These are phyloP conservation scores for Propithecus coquereli DNA, from an alignment of 2,113 vertebrate species.

Conservation along the genomic window DNA sequence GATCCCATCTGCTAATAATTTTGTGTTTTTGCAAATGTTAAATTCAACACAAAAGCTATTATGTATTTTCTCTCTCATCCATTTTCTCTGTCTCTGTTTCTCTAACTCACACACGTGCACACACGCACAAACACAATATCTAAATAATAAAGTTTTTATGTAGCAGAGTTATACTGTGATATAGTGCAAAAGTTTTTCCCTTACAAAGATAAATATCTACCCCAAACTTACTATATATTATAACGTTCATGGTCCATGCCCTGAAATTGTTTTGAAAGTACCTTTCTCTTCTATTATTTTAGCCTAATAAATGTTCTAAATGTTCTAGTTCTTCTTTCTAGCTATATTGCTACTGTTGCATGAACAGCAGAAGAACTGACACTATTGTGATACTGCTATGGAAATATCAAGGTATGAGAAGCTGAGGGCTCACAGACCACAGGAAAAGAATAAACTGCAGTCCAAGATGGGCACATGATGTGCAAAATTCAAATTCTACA, in stretches of 20 bases:
- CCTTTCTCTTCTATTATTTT: not conserved
- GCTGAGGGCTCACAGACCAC: not conserved
- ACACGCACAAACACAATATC: not conserved
- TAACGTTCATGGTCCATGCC: not conserved
- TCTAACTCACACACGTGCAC: not conserved
- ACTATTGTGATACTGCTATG: not conserved
- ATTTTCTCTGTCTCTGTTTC: not conserved
- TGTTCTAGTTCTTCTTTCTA: conserved; percentile 27
- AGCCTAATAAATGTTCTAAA: not conserved
- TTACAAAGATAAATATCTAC: not conserved
- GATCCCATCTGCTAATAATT: conserved; percentile 4
- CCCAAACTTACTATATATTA: not conserved
- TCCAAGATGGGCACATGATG: not conserved
- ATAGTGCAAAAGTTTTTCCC: not conserved
- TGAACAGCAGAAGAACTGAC: not conserved
- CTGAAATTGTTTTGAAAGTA: conserved; percentile 43
- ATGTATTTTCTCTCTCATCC: not conserved
- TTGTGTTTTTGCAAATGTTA: conserved; percentile 21
- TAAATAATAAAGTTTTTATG: not conserved
- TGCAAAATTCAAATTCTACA: not conserved
- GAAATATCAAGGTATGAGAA: not conserved
- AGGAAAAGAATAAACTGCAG: not conserved
- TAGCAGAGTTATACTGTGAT: not conserved
- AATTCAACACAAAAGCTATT: not conserved
- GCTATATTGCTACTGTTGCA: not conserved